These are phyloP conservation scores for Mastacembelus armatus DNA, from an alignment of 2,797 vertebrate genomes.

Conservation along the genomic window DNA sequence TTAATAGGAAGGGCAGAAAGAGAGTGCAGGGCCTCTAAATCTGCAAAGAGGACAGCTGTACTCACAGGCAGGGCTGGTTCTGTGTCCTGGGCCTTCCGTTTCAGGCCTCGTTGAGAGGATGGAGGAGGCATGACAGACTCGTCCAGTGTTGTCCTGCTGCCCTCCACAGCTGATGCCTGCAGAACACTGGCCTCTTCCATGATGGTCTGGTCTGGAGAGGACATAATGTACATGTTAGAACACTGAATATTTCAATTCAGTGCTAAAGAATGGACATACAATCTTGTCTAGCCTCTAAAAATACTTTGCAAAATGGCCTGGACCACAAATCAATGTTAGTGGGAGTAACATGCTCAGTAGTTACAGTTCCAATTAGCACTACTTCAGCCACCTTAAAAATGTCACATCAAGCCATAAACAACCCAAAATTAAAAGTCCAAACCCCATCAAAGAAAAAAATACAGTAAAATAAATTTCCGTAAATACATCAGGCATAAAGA, in stretches of 20 bases:
- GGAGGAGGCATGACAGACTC: slow-evolving; percentile 93
- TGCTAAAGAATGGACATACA: no score
- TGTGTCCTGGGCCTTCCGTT: slow-evolving; percentile 91
- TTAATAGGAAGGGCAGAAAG: background rate
- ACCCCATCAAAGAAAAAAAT: background rate
- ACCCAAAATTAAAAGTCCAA: no score
- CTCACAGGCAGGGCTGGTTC: slow-evolving; percentile 91
- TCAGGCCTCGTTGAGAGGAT: slow-evolving; percentile 88
- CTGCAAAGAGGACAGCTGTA: background rate
- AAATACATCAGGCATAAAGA: background rate
- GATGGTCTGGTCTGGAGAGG: slow-evolving; percentile 90
- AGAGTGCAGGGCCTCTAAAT: background rate
- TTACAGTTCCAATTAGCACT: no score
- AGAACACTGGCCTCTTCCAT: slow-evolving; percentile 92
- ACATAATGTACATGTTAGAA: background rate
- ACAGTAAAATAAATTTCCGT: background rate
- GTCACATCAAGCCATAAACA: no score
- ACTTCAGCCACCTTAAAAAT: no score
- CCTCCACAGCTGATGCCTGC: slow-evolving; percentile 90
- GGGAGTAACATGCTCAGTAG: no score
- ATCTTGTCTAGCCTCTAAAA: no score
- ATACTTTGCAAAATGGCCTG: no score
- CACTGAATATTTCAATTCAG: background rate
- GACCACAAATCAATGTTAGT: no score
- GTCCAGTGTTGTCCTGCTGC: slow-evolving; percentile 91